Evolutionary conservation across 2,888 invertebrate species (phyloP).

Genomic region (Polymixis lichenea): DNA sequence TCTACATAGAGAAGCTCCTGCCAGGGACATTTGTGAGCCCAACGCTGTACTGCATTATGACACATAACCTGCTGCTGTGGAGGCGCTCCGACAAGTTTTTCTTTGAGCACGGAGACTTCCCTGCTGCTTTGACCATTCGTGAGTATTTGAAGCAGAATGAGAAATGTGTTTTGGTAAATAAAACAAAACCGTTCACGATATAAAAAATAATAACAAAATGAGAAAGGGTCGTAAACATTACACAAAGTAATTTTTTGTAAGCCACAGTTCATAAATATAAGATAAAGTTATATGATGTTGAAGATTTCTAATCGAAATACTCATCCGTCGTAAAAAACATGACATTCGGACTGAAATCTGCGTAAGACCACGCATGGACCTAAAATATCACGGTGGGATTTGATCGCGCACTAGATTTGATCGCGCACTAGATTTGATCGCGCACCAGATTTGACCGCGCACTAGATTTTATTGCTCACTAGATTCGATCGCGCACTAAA

Average conservation of each 20-base stretch:
- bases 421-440: too few species aligned
- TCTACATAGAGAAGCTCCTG: slow-evolving; percentile 68
- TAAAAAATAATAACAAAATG: not conserved
- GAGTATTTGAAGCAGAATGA: slow-evolving; percentile 34
- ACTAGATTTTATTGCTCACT: too few species aligned
- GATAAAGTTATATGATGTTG: not conserved
- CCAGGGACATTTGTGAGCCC: slow-evolving; percentile 64
- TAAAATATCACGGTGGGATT: too few species aligned
- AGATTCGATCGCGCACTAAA: too few species aligned
- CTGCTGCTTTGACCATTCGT: slow-evolving; percentile 69
- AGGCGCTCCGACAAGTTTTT: slow-evolving; percentile 71
- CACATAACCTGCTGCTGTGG: slow-evolving; percentile 69
- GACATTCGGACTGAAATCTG: not conserved
- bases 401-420: too few species aligned
- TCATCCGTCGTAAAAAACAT: not conserved
- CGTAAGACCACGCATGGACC: too few species aligned
- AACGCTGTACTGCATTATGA: slow-evolving; percentile 72
- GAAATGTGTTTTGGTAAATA: not conserved
- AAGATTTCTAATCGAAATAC: not conserved
- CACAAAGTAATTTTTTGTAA: not conserved
- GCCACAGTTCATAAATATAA: not conserved
- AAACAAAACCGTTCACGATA: not conserved
- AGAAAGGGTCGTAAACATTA: not conserved
- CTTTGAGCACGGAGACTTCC: slow-evolving; percentile 72
- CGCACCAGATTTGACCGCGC: too few species aligned